phyloP scores from a whole-genome alignment of 1,140 invertebrate genomes.

The Teleopsis dalmanni region DNA sequence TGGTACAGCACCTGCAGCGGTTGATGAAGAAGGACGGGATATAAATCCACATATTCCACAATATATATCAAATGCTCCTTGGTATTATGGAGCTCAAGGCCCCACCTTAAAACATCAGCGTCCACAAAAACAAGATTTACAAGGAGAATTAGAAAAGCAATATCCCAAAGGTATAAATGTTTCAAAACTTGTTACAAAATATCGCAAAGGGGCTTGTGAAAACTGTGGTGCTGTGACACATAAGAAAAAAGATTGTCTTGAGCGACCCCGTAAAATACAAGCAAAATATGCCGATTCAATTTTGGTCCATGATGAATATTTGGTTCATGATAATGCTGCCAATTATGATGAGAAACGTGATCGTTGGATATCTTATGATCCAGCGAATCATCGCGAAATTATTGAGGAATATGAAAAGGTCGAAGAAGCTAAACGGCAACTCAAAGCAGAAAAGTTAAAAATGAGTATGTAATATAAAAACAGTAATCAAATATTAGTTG shows the following conservation, averaged over 20 bases:
- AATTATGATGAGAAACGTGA: conserved; percentile 94
- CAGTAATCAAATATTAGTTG: too few species aligned
- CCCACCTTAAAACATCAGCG: conserved; percentile 98
- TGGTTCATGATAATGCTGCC: conserved; percentile 69
- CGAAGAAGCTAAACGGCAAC: conserved; percentile 78
- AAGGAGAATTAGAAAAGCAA: conserved; percentile 43
- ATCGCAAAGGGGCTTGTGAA: conserved; percentile 83
- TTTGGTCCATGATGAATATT: conserved; percentile 86
- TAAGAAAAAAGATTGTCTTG: conserved; percentile 94
- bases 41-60: conserved; percentile 99
- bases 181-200: conserved; percentile 70
- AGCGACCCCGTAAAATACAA: conserved; percentile 83
- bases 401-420: conserved; percentile 89
- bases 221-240: conserved; percentile 98
- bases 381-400: conserved; percentile 77
- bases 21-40: conserved; percentile 95
- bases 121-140: conserved; percentile 80
- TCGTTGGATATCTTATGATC: conserved; percentile 96
- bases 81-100: conserved; percentile 91
- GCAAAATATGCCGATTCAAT: conserved; percentile 79
- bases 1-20: conserved; percentile 95
- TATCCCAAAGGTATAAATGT: conserved; percentile 79
- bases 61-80: conserved; percentile 97
- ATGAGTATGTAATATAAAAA: conserved; percentile 31
- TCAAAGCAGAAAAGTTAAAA: conserved; percentile 80